Base-by-base conservation (phyloP, 2,797 vertebrate genomes). In the Anomalospiza imberbis region DNA sequence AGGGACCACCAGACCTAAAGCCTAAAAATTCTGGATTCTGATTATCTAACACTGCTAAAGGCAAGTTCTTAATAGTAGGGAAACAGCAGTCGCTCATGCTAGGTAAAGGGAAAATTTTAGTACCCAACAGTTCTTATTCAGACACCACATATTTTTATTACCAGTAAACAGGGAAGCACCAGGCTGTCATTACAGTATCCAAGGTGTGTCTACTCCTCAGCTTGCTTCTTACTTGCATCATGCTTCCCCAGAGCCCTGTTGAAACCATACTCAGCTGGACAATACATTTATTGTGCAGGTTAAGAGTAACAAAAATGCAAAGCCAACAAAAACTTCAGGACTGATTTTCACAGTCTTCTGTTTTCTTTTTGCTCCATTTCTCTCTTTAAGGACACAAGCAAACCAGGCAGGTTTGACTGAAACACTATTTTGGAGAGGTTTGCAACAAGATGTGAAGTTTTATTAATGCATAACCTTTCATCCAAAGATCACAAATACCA, bases 31-130 rank as follows among this genome's bases (percentile, higher is more conserved):
- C 66, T 50, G 54, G 63, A 70, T 95, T 81, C 67, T 65, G 38
- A 57, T 63, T 89, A 85, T 74, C 72, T 93, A 75, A 88, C 42
- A 89, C 63, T 57, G 80, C 90, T 77, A 29, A 97, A 94, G 89
- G 79, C 88, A 88, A 89, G 58, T 91, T 95, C 88, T 86, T 93
- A 73, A 66, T 24, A 31, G 40, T 4, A 55, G 66, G 85, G 76
- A 90, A 92, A 86, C 81, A 92, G 84, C 61, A 87, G 65, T 31
- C 14, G 38, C 32, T 67, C 48, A 26, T 60, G 63, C 76, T 86
- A 25, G 74, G 76, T 96, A 78, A 93, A 95, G 83, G 40, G 58
- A 82, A 74, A 48, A 22, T 62, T 79, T 91, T 67, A 58, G 68
- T 81, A 22, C 32, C 57, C 61, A 91, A 57, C n/a, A 66, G 67